Percentiles rank a stretch among this genome's conserved stretches.
Evolutionary conservation across 2,113 vertebrate genomes (phyloP).

Genomic region (Gobio gobio): DNA sequence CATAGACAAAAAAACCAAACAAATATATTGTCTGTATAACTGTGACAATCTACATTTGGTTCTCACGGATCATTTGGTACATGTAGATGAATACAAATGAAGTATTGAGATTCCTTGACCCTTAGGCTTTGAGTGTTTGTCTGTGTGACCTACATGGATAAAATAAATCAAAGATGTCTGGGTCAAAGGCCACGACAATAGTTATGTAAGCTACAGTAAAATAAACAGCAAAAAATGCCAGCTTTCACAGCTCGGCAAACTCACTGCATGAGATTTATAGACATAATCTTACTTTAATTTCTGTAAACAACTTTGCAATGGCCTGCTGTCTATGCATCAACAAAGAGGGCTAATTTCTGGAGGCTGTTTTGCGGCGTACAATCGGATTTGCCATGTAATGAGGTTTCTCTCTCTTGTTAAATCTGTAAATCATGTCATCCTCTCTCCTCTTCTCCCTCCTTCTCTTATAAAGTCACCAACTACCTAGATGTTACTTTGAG

Average conservation of each 20-base stretch:
- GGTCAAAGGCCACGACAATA: background rate
- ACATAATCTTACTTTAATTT: background rate
- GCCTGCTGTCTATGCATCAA: slow-evolving; percentile 23
- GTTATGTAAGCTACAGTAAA: background rate
- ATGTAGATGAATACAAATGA: background rate
- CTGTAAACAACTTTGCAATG: background rate
- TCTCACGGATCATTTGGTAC: background rate
- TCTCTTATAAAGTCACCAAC: background rate
- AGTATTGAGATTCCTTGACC: background rate
- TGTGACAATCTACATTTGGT: background rate
- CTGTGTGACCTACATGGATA: slow-evolving; percentile 4
- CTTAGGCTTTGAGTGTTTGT: slow-evolving; percentile 3
- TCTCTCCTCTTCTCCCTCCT: background rate
- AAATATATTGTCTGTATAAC: background rate
- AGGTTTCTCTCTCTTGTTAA: slow-evolving; percentile 1
- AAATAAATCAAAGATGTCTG: slow-evolving; percentile 2
- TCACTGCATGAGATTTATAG: background rate
- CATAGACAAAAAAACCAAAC: background rate
- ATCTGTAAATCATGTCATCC: slow-evolving; percentile 24
- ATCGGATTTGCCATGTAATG: slow-evolving; percentile 26
- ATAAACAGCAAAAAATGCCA: background rate
- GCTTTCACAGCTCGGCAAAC: background rate
- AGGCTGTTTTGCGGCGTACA: background rate
- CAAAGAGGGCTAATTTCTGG: background rate
- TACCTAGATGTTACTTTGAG: background rate